Conservation (phyloP, 2,113 vertebrate species). For the Percopsis transmontana region DNA sequence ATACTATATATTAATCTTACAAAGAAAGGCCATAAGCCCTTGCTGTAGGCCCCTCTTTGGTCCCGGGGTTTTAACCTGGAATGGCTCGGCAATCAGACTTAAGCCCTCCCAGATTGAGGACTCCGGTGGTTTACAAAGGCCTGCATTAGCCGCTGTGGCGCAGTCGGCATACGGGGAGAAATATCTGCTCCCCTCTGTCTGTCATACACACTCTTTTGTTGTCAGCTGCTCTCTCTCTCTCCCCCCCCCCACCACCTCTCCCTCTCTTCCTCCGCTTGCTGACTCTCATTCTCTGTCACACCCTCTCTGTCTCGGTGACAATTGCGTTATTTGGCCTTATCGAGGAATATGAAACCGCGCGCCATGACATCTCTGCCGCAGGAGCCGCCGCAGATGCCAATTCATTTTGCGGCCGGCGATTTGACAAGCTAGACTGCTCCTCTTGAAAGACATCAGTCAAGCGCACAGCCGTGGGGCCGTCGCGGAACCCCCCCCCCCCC, state of each 20-base stretch:
- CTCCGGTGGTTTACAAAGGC: slow-evolving; percentile 57
- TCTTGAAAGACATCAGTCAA: slow-evolving; percentile 99
- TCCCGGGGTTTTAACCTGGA: slow-evolving; percentile 45
- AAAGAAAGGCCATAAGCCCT: slow-evolving; percentile 30
- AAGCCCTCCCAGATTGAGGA: slow-evolving; percentile 45
- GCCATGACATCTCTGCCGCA: slow-evolving; percentile 88
- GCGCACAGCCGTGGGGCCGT: slow-evolving; percentile 77
- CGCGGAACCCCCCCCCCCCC: slow-evolving; percentile 65
- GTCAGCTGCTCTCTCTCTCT: slow-evolving; percentile 34
- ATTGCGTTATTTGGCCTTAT: slow-evolving; percentile 95
- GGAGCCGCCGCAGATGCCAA: slow-evolving; percentile 91
- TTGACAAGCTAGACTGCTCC: slow-evolving; percentile 99
- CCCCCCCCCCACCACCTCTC: not conserved
- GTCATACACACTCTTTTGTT: slow-evolving; percentile 69
- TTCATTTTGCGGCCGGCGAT: slow-evolving; percentile 91
- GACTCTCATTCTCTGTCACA: slow-evolving; percentile 64
- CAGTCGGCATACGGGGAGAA: slow-evolving; percentile 16
- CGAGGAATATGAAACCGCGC: slow-evolving; percentile 93
- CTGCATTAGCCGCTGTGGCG: slow-evolving; percentile 53
- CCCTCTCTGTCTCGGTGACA: slow-evolving; percentile 77
- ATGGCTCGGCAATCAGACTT: slow-evolving; percentile 60
- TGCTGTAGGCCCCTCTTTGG: slow-evolving; percentile 20
- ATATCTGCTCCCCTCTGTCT: slow-evolving; percentile 48
- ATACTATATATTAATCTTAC: slow-evolving; percentile 44
- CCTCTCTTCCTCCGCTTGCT: slow-evolving; percentile 46